Evolutionary conservation across 2,888 invertebrate species (phyloP).

Genomic region (Tryphoninae sp.): DNA sequence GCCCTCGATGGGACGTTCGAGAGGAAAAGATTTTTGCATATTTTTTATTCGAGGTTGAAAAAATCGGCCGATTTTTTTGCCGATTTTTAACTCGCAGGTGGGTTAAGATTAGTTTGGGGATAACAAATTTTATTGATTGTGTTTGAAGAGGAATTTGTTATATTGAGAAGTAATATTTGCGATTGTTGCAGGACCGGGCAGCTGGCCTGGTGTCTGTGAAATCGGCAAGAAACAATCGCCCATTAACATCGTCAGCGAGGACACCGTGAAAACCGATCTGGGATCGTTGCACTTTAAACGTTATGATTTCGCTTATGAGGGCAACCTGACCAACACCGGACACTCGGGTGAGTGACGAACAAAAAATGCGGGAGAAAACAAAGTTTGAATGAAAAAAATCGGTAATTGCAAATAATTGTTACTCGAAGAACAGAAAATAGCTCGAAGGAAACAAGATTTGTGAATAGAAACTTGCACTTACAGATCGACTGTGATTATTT

Average conservation of each 20-base stretch:
- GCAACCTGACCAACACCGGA: slow-evolving; percentile 86
- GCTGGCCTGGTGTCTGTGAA: slow-evolving; percentile 87
- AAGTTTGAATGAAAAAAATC: background rate
- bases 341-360: slow-evolving; percentile 84
- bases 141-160: too few species aligned
- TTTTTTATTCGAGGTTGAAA: too few species aligned
- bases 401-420: background rate
- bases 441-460: background rate
- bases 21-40: too few species aligned
- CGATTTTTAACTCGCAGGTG: too few species aligned
- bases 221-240: slow-evolving; percentile 88
- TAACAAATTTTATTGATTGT: too few species aligned
- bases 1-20: too few species aligned
- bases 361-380: slow-evolving; percentile 7
- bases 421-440: background rate
- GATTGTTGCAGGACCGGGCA: slow-evolving; percentile 72
- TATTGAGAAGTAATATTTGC: background rate
- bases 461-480: background rate
- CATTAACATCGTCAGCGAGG: slow-evolving; percentile 86
- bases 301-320: slow-evolving; percentile 83
- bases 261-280: slow-evolving; percentile 82
- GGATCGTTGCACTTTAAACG: slow-evolving; percentile 83
- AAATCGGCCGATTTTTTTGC: too few species aligned
- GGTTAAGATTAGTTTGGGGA: too few species aligned
- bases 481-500: background rate